Percentiles rank a stretch among this genome's conserved stretches.
Conservation (phyloP, 2,888 invertebrate genomes). For the Scelioninae gen. 1 region DNA sequence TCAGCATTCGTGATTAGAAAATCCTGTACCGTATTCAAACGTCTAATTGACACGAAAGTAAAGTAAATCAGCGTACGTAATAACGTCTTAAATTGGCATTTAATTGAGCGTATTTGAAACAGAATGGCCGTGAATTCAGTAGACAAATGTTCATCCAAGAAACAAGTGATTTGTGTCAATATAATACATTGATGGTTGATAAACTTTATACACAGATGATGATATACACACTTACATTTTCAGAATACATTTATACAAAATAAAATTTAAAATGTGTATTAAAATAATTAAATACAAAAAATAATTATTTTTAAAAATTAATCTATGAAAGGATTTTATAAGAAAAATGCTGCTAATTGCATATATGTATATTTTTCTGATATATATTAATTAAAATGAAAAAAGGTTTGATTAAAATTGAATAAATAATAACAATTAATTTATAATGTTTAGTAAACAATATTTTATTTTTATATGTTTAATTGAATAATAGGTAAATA, state of each 20-base stretch:
- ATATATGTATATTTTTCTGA: too few relatives aligned
- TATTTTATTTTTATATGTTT: too few relatives aligned
- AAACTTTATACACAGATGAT: background rate
- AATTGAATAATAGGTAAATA: too few relatives aligned
- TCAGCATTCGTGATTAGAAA: constrained; percentile 17
- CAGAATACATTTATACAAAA: background rate
- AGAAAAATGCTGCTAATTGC: too few relatives aligned
- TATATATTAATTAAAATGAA: too few relatives aligned
- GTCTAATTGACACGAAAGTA: constrained; percentile 42
- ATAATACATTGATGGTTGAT: constrained; percentile 29
- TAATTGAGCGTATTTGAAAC: constrained; percentile 49
- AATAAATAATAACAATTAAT: too few relatives aligned
- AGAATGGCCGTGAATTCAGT: constrained; percentile 44
- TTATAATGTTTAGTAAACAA: too few relatives aligned
- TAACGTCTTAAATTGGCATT: constrained; percentile 60
- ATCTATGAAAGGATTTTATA: too few relatives aligned
- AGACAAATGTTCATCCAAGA: constrained; percentile 56
- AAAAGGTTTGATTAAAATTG: too few relatives aligned
- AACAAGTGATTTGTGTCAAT: constrained; percentile 61
- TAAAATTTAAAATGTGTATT: too few relatives aligned
- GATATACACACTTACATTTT: constrained; percentile 5
- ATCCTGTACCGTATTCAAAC: constrained; percentile 9
- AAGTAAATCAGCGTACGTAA: constrained; percentile 37
- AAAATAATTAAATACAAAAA: too few relatives aligned
- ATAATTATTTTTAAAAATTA: too few relatives aligned